phyloP scores from a whole-genome alignment of 1,140 invertebrate species.

The Listronotus oregonensis region DNA sequence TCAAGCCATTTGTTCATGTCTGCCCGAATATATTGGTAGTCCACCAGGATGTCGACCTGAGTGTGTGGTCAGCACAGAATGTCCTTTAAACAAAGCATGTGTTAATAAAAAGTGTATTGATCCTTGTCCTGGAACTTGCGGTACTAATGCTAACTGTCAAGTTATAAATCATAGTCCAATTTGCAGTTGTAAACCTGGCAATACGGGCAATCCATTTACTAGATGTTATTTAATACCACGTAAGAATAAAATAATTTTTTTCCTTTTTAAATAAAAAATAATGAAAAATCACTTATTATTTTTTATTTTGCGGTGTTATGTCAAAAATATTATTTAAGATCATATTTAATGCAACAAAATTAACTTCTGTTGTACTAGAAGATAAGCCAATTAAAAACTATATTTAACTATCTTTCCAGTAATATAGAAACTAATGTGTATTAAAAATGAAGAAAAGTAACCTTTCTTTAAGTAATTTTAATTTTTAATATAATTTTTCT shows the following conservation, averaged over 20 bases:
- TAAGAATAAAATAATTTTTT: slow-evolving; percentile 30
- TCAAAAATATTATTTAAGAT: too few relatives aligned
- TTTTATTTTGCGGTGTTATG: too few relatives aligned
- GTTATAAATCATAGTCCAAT: slow-evolving; percentile 69
- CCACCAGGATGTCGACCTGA: slow-evolving; percentile 66
- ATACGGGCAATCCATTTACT: slow-evolving; percentile 65
- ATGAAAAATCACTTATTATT: too few relatives aligned
- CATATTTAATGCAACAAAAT: too few relatives aligned
- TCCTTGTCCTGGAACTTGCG: slow-evolving; percentile 66
- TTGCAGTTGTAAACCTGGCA: slow-evolving; percentile 65
- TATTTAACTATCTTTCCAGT: too few relatives aligned
- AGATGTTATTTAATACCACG: slow-evolving; percentile 48
- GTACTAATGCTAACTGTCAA: slow-evolving; percentile 60
- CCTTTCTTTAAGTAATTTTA: too few relatives aligned
- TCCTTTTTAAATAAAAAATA: too few relatives aligned
- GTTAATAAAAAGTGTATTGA: slow-evolving; percentile 67
- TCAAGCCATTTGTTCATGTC: slow-evolving; percentile 66
- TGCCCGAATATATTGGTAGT: slow-evolving; percentile 62
- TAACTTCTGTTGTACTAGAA: too few relatives aligned
- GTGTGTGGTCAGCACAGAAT: slow-evolving; percentile 68
- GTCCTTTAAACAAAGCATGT: slow-evolving; percentile 65
- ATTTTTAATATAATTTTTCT: too few relatives aligned
- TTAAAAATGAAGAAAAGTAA: too few relatives aligned
- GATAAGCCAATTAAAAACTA: too few relatives aligned
- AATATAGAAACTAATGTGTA: too few relatives aligned